Base-by-base conservation (phyloP, 2,113 vertebrate species). In the Naja naja region DNA sequence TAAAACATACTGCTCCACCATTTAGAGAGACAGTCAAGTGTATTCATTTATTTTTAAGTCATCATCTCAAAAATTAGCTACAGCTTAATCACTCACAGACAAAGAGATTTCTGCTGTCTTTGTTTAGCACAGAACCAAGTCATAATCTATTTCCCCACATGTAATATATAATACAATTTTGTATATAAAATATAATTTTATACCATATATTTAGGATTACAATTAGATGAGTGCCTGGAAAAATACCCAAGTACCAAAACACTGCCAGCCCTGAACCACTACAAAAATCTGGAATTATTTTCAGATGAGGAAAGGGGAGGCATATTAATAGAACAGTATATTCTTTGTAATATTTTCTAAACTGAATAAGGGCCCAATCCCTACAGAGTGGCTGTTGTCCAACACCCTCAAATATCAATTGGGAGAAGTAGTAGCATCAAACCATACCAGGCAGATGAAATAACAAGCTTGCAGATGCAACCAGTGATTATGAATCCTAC, bases 61-160 rank as follows among this genome's bases (percentile, higher is more conserved):
- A 22, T 85, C 27, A 58, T 60, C 54, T 89, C 54, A 90, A 87
- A 25, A 56, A 86, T 64, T 90, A 90, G 23, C 81, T 90, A 93
- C 45, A 93, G 30, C 81, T 90, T 90, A 86, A 64, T 86, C 25
- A 47, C 14, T 85, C 86, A 49, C 55, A 90, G 89, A 90, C 74
- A 64, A 86, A 93, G 18, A 27, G 22, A 53, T 39, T 49, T 43
- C 55, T 60, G 45, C 54, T 12, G 27, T 27, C 22, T 81, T 81
- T 81, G 20, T 56, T 49, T 30, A 43, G 23, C 45, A 85, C 7
- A 85, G 53, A 89, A 56, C 85, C 53, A 85, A 56, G 60, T 27
- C 27, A 85, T 43, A 92, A 89, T 49, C 14, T 5, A 58, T 14
- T 49, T 85, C 56, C 27, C 74, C 3, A 81, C 34, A 43, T 23